Conservation (phyloP, 2,113 vertebrate species). For the Okapia johnstoni region DNA sequence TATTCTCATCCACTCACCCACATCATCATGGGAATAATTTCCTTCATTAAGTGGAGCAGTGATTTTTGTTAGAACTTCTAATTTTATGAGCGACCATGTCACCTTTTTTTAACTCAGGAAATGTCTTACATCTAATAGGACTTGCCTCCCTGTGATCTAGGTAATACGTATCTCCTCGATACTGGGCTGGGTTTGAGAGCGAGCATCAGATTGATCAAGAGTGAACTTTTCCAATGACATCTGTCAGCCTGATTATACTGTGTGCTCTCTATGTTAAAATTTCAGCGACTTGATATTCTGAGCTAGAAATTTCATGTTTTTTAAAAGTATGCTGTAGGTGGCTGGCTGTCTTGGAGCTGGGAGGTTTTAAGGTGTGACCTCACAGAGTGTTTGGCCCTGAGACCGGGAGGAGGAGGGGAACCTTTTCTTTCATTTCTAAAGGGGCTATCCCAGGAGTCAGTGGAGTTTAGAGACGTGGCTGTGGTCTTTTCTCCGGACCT, state of each 20-base stretch:
- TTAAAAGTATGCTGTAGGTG: neutral
- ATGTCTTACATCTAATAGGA: conserved; percentile 17
- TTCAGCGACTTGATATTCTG: conserved; percentile 37
- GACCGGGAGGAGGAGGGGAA: neutral
- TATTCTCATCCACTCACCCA: neutral
- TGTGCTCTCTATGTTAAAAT: conserved; percentile 5
- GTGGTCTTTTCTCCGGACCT: neutral
- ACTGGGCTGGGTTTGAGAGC: neutral
- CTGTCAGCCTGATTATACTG: neutral
- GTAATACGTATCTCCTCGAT: neutral
- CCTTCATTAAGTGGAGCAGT: conserved; percentile 22
- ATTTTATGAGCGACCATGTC: conserved; percentile 43
- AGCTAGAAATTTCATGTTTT: conserved; percentile 16
- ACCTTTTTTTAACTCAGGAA: conserved; percentile 33
- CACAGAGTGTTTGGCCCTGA: neutral
- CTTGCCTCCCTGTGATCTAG: neutral
- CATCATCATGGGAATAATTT: conserved; percentile 34
- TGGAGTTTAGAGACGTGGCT: neutral
- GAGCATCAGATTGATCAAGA: neutral
- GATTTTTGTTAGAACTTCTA: conserved; percentile 44
- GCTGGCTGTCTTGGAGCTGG: neutral
- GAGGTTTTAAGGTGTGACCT: neutral
- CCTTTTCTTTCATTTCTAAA: neutral
- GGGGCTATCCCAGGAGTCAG: neutral
- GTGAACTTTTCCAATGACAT: conserved; percentile 11